Percentiles rank a stretch among this genome's conserved stretches.
These are phyloP conservation scores for Suncus etruscus DNA, from an alignment of 2,113 vertebrate species.

Conservation along the genomic window DNA sequence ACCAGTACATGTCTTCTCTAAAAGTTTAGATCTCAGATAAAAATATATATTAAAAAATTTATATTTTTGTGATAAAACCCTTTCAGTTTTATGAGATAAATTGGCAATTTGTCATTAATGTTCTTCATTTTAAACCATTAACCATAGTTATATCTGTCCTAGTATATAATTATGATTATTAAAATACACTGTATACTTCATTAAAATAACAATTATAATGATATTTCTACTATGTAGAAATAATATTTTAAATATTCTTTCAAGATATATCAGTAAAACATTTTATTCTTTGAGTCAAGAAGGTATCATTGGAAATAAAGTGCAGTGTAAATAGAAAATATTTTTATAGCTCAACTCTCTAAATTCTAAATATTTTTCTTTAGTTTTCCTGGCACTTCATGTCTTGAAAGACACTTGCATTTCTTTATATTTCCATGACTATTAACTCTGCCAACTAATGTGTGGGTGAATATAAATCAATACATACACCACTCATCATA, in stretches of 20 bases:
- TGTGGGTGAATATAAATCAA: no score
- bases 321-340: not conserved
- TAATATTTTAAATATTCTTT: slow-evolving; percentile 15
- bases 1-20: not conserved
- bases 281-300: slow-evolving; percentile 4
- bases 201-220: no score
- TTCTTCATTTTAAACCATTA: no score
- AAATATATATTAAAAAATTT: not conserved
- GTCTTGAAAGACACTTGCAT: no score
- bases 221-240: not conserved
- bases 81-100: no score
- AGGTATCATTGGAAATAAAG: not conserved
- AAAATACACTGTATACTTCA: no score
- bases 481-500: not conserved
- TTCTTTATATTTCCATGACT: no score
- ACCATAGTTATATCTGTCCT: no score
- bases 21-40: not conserved
- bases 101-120: no score
- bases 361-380: no score
- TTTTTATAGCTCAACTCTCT: not conserved
- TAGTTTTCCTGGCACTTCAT: slow-evolving; percentile 1
- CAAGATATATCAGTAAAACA: not conserved
- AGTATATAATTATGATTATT: no score
- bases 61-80: not conserved
- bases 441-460: no score